A percentile compares a stretch with the other conserved stretches of the same genome.
Evolutionary conservation across 2,113 vertebrate genomes (phyloP).

Genomic region (Xenopus borealis): DNA sequence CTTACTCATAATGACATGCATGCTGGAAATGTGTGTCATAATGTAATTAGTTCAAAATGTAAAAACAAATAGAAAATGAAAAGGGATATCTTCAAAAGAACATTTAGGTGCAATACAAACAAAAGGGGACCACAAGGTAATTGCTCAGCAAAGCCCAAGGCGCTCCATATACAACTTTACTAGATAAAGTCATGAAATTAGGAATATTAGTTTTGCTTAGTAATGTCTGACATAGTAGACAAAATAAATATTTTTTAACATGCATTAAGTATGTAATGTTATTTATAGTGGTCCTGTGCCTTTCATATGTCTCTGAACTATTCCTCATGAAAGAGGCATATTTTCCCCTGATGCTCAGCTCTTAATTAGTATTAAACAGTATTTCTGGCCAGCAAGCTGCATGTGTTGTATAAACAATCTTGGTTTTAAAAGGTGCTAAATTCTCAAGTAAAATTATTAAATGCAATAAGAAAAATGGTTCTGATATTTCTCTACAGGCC

Average conservation of each 20-base stretch:
- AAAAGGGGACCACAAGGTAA: neutral
- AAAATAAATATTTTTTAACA: slow-evolving; percentile 36
- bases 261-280: slow-evolving; percentile 15
- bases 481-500: no score
- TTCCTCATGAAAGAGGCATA: slow-evolving; percentile 5
- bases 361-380: slow-evolving; percentile 25
- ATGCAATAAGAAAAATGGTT: neutral
- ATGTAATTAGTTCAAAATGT: slow-evolving; percentile 38
- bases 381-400: neutral
- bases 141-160: slow-evolving; percentile 29
- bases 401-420: slow-evolving; percentile 7
- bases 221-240: slow-evolving; percentile 29
- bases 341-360: slow-evolving; percentile 24
- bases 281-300: slow-evolving; percentile 2
- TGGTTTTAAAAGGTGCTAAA: slow-evolving; percentile 22
- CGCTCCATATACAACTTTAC: slow-evolving; percentile 36
- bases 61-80: slow-evolving; percentile 16
- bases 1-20: slow-evolving; percentile 14
- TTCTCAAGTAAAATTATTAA: slow-evolving; percentile 13
- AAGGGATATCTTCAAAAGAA: slow-evolving; percentile 34
- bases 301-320: slow-evolving; percentile 9
- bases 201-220: slow-evolving; percentile 25
- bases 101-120: slow-evolving; percentile 33
- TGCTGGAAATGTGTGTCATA: slow-evolving; percentile 6
- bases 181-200: slow-evolving; percentile 25